Base-by-base conservation (phyloP, 2,888 invertebrate genomes). In the Rhamnusium bicolor region DNA sequence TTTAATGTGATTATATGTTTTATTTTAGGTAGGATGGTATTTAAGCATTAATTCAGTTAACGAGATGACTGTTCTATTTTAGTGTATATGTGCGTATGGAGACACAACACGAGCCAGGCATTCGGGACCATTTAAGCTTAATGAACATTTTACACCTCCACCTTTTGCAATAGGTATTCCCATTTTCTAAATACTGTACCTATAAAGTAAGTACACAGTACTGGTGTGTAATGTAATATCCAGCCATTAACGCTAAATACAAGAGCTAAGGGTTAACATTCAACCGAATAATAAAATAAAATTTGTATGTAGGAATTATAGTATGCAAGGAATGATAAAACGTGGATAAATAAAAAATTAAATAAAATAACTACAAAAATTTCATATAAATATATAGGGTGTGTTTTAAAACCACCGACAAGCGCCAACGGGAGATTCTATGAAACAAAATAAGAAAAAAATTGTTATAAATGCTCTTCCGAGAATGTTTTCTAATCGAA, bases 141-240 rank as follows among this genome's bases (percentile, higher is more conserved):
- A 79, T 79, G 78, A 78, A 74, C 71, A 78, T 78, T 74, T 78
- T 75, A 76, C 78, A 74, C 72, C 77, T 73, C 77, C 75, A 79
- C 78, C 79, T 79, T 78, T 73, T 72, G 71, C 53, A 61, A 65
- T 66, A 12, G 56, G 8, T 47, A 63, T 47, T 71, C 62, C n/a
- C 54, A 54, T 53, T 53, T 53, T 27, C 47, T 61, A 53, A 68
- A 68, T 46, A 19, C 16, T 19, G 58, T 40, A 32, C 32, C 19
- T 53, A 53, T 27, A 65, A 18, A 24, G 49, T 29, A 29, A 16
- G 18, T 58, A 32, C 58, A 27, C n/a, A 21, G 16, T 32, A 58
- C 29, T 16, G 58, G 29, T 32, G 29, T 40, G 58, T 58, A 58
- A 58, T 58, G 32, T 40, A 5, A 32, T 6, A 18, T 16, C 32